Evolutionary conservation across 2,888 invertebrate species (phyloP).

Genomic region (Chrysotoxum bicinctum): DNA sequence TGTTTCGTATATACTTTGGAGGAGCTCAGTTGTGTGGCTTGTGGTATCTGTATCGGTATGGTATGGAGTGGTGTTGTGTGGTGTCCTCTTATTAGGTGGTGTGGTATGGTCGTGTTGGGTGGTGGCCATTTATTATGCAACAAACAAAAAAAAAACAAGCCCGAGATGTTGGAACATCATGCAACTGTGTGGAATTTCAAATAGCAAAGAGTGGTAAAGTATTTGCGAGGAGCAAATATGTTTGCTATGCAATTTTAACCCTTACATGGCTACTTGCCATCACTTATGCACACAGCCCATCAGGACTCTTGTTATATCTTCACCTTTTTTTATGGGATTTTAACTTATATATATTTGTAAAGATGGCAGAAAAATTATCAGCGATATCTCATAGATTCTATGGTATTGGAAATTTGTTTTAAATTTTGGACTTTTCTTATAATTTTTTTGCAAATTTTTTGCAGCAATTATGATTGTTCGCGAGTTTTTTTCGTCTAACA

Average conservation of each 20-base stretch:
- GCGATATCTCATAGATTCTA: background rate
- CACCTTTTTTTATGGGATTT: conserved; percentile 3
- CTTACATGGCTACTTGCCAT: conserved; percentile 66
- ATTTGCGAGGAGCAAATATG: conserved; percentile 59
- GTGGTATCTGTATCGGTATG: background rate
- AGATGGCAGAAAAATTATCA: background rate
- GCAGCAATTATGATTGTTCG: background rate
- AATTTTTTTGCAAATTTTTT: background rate
- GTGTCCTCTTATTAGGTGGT: conserved; percentile 1
- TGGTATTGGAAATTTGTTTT: background rate
- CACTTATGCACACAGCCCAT: conserved; percentile 38
- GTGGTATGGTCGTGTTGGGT: conserved; percentile 42
- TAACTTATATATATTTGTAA: background rate
- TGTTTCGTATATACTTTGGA: conserved; percentile 36
- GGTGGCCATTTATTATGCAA: conserved; percentile 68
- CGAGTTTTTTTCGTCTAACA: background rate
- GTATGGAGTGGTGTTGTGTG: background rate
- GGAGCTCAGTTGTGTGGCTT: background rate
- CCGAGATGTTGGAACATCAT: conserved; percentile 42
- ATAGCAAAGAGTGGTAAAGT: conserved; percentile 36
- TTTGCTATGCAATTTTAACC: conserved; percentile 64
- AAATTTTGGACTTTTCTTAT: background rate
- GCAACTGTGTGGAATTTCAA: conserved; percentile 49
- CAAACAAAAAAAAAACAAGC: background rate
- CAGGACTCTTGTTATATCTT: background rate